phyloP scores from a whole-genome alignment of 2,797 vertebrate genomes.

The Acanthurus tractus region DNA sequence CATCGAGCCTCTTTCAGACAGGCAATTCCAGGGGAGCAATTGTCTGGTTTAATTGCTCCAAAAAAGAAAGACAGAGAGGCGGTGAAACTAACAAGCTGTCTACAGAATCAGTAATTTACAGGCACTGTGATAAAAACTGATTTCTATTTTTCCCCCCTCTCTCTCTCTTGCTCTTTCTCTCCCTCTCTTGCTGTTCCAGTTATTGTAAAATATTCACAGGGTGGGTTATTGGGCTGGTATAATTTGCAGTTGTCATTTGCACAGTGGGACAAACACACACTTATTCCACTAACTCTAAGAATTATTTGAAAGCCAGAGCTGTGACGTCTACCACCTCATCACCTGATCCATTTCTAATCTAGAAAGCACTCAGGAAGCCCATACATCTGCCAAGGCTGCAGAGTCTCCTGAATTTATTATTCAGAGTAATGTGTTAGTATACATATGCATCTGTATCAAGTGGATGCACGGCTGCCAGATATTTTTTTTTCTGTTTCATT shows the following conservation, averaged over 20 bases:
- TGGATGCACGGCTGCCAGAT: background rate
- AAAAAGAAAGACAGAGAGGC: conserved; percentile 78
- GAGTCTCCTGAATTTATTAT: conserved; percentile 21
- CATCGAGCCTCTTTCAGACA: conserved; percentile 74
- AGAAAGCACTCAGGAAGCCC: conserved; percentile 19
- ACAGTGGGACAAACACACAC: conserved; percentile 43
- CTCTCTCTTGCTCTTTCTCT: background rate
- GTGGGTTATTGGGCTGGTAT: conserved; percentile 49
- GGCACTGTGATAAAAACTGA: conserved; percentile 74
- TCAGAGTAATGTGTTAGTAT: conserved; percentile 25
- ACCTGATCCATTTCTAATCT: conserved; percentile 41
- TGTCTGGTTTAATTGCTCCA: conserved; percentile 85
- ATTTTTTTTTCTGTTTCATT: background rate
- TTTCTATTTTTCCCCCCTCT: conserved; percentile 57
- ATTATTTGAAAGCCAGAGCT: conserved; percentile 50
- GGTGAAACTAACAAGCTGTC: conserved; percentile 86
- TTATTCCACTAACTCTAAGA: conserved; percentile 59
- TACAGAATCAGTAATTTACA: conserved; percentile 81
- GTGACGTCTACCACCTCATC: conserved; percentile 40
- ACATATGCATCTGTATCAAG: conserved; percentile 31
- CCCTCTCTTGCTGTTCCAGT: conserved; percentile 51
- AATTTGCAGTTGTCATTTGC: conserved; percentile 65
- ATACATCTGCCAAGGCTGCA: conserved; percentile 13
- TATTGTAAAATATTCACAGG: conserved; percentile 64
- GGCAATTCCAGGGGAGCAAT: conserved; percentile 79